Conservation (phyloP, 2,113 vertebrate species). For the Gracilinanus agilis region DNA sequence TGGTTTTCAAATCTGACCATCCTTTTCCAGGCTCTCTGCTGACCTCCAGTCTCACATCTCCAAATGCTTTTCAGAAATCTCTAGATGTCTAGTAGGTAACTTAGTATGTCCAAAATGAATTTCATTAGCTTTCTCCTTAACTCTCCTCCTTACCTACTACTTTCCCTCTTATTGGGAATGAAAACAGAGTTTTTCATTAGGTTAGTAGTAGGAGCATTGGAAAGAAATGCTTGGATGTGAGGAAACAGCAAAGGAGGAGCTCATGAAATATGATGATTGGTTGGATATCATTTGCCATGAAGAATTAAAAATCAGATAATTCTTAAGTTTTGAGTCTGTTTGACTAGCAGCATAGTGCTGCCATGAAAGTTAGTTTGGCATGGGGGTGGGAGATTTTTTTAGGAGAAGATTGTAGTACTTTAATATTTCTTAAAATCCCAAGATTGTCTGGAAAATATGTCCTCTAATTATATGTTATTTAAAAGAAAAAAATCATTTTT, state of each 20-base stretch:
- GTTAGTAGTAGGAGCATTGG: background rate
- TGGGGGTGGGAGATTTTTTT: background rate
- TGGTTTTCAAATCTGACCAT: background rate
- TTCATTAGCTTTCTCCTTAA: background rate
- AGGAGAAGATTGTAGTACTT: background rate
- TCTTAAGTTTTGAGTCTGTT: background rate
- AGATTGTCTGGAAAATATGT: constrained; percentile 33
- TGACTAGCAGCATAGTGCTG: background rate
- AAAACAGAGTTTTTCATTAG: background rate
- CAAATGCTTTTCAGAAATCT: background rate
- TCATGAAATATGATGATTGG: background rate
- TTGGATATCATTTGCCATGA: background rate
- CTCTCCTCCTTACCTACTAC: background rate
- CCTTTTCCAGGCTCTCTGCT: background rate
- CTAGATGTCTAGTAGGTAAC: background rate
- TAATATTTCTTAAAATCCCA: constrained; percentile 17
- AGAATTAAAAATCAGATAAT: background rate
- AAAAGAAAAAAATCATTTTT: background rate
- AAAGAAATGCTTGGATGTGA: background rate
- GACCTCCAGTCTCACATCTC: background rate
- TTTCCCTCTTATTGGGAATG: background rate
- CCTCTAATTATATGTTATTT: background rate
- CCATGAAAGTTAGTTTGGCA: background rate
- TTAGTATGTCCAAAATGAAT: background rate
- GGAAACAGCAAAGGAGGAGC: background rate